Evolutionary conservation across 2,113 vertebrate species (phyloP), one percentile per base, ranked within the genome.

Genomic region (Melozone crissalis): DNA sequence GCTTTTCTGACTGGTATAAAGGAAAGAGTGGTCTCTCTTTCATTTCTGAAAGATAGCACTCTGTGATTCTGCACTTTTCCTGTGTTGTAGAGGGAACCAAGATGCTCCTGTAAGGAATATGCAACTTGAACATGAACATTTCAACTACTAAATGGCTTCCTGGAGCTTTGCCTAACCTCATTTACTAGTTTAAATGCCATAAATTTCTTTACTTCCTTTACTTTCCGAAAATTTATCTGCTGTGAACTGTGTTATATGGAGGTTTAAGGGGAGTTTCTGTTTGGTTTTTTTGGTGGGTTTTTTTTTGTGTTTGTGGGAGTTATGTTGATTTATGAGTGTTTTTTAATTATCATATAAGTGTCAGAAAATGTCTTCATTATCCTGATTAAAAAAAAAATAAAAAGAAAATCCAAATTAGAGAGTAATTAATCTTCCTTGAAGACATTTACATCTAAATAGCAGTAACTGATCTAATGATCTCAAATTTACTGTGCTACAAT

Each of bases 371-470:
- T 83, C 83, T 96, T 94, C 19, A 93, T 94, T 95, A 84, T 76
- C 44, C 44, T 7, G 8, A 73, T 63, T 43, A 75, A 65, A 68
- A 84, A 61, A 52, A 61, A 30, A 39, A 51, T 43, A 47, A 22
- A 47, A 47, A 22, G 46, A 68, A 55, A 62, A 79, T 24, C 31
- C 72, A 33, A 76, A 91, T 76, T 79, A 84, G 51, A 68, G 22
- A 62, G 39, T 67, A 89, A 95, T 96, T 97, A 96, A 95, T 94
- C 78, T 73, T 90, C 10, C 85, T 95, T 82, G 51, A 95, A 97
- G 77, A 89, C 76, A 96, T 97, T 95, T 97, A 93, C 93, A 95
- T 96, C 89, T 95, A 94, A 97, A 97, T 90, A 94, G 87, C 62
- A 88, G 80, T 78, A 95, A 94, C 67, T 94, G 76, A 96, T 96